Conservation (phyloP, 1,140 invertebrate species). For the Ptiloglossa arizonensis region DNA sequence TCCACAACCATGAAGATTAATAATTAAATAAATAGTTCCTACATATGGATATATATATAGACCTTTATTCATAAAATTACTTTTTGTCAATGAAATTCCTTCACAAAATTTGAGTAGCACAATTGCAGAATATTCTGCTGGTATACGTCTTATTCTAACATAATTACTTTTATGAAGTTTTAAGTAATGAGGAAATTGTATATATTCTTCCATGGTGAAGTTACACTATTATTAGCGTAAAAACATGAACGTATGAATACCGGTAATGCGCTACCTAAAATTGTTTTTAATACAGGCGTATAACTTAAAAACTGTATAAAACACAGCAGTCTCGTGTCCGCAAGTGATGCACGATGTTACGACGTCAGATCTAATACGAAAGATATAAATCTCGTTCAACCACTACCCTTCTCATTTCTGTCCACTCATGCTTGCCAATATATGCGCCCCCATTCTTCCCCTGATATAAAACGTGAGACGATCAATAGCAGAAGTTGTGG, state of each 20-base stretch:
- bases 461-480: conserved; percentile 9
- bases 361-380: conserved; percentile 21
- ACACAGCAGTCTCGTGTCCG: conserved; percentile 9
- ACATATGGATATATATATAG: conserved; percentile 37
- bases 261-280: conserved; percentile 38
- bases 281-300: conserved; percentile 2
- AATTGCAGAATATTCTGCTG: conserved; percentile 32
- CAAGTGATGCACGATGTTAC: neutral
- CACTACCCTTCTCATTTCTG: neutral
- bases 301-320: conserved; percentile 42
- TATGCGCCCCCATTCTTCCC: neutral
- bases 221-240: conserved; percentile 7
- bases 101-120: conserved; percentile 58
- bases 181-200: conserved; percentile 34
- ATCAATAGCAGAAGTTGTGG: conserved; percentile 43
- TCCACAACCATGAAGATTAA: neutral
- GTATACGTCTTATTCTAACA: conserved; percentile 59
- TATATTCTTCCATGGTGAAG: conserved; percentile 20
- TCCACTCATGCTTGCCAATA: neutral
- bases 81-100: conserved; percentile 53
- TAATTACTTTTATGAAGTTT: conserved; percentile 57
- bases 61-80: conserved; percentile 68
- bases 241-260: conserved; percentile 23
- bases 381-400: conserved; percentile 26
- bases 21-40: conserved; percentile 30